Evolutionary conservation across 2,888 invertebrate species (phyloP).

Genomic region (Microctonus brassicae): DNA sequence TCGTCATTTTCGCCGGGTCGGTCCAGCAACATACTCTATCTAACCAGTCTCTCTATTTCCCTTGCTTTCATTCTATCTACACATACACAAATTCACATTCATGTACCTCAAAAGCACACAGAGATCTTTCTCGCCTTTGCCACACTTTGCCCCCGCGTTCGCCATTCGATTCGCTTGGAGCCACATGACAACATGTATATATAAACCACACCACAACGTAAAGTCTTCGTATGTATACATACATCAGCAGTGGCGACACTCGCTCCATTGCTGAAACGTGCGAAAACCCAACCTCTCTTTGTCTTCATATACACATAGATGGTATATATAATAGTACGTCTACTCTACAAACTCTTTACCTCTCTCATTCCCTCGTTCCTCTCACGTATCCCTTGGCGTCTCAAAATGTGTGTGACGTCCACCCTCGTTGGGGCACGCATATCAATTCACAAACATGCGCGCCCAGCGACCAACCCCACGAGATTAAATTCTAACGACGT

Average conservation of each 20-base stretch:
- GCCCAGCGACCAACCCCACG: constrained; percentile 43
- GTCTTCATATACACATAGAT: neutral
- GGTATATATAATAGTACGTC: neutral
- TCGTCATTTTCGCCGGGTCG: neutral
- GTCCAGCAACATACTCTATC: neutral
- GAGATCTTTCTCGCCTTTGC: neutral
- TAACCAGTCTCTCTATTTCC: neutral
- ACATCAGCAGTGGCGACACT: constrained; percentile 21
- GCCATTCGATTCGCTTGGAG: constrained; percentile 12
- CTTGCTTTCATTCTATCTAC: constrained; percentile 1
- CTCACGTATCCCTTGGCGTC: constrained; percentile 24
- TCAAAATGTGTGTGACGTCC: constrained; percentile 38
- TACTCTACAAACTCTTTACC: constrained; percentile 16
- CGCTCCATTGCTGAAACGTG: constrained; percentile 24
- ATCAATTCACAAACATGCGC: constrained; percentile 41
- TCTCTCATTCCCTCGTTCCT: constrained; percentile 21
- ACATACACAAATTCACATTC: neutral
- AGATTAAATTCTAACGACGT: constrained; percentile 67
- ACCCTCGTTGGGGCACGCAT: constrained; percentile 36
- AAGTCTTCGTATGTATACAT: constrained; percentile 5
- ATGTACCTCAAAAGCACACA: constrained; percentile 5
- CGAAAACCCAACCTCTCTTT: constrained; percentile 15
- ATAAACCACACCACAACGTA: constrained; percentile 19
- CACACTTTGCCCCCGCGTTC: neutral
- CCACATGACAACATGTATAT: constrained; percentile 29